A percentile compares a stretch with the other conserved stretches of the same genome.
Evolutionary conservation across 1,140 invertebrate species (phyloP).

Genomic region (Lethocerus indicus): DNA sequence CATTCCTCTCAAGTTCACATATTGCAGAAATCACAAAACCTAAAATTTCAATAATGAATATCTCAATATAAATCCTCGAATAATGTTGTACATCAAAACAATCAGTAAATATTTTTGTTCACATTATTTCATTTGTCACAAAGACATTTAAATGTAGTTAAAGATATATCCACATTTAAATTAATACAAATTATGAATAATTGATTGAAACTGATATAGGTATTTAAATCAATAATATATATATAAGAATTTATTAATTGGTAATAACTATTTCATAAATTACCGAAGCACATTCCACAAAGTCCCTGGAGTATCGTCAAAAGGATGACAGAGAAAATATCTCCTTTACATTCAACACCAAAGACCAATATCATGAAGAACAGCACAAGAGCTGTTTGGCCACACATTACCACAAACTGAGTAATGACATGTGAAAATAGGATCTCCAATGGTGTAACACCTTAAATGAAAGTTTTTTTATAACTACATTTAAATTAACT

Average conservation of each 20-base stretch:
- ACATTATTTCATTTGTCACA: too few relatives aligned
- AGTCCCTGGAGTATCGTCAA: constrained; percentile 69
- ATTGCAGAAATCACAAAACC: constrained; percentile 75
- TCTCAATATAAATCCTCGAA: background rate
- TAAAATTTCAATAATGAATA: constrained; percentile 22
- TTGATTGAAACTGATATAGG: too few relatives aligned
- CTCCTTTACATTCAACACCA: constrained; percentile 60
- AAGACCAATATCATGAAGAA: constrained; percentile 70
- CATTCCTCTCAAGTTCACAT: constrained; percentile 78
- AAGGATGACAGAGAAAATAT: constrained; percentile 51
- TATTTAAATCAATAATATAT: background rate
- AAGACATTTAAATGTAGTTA: too few relatives aligned
- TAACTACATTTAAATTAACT: background rate
- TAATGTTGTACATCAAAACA: too few relatives aligned
- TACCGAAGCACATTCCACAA: constrained; percentile 86
- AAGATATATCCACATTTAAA: background rate
- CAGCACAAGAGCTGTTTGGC: constrained; percentile 68
- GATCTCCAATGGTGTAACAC: constrained; percentile 43
- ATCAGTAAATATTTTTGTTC: too few relatives aligned
- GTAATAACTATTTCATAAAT: constrained; percentile 14
- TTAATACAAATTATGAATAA: background rate
- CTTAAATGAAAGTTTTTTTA: constrained; percentile 19
- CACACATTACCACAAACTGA: constrained; percentile 73
- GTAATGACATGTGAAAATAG: constrained; percentile 69
- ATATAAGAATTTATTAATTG: background rate